These are phyloP conservation scores for Zaprionus vittiger DNA, from an alignment of 1,140 invertebrate species.

Conservation along the genomic window DNA sequence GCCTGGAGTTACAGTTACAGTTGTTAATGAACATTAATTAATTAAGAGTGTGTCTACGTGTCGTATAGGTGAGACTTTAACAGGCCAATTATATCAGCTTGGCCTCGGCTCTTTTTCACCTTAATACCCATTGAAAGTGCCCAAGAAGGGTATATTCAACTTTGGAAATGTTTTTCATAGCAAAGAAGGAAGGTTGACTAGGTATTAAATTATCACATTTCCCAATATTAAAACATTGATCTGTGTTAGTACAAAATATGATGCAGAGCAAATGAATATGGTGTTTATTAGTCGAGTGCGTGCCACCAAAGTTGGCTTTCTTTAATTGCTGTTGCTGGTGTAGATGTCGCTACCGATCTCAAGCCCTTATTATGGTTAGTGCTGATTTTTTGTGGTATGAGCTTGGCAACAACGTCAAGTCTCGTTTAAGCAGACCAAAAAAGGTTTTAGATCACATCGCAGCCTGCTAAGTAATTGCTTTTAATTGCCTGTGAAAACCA, in stretches of 20 bases:
- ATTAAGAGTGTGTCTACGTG: slow-evolving; percentile 62
- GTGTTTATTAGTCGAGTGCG: background rate
- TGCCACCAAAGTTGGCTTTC: background rate
- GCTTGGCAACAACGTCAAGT: slow-evolving; percentile 11
- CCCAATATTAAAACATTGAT: too few relatives aligned
- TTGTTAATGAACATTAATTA: slow-evolving; percentile 79
- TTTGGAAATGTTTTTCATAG: background rate
- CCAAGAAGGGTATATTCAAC: background rate
- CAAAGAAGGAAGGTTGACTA: background rate
- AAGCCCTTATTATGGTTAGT: slow-evolving; percentile 12
- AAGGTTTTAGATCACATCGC: slow-evolving; percentile 1
- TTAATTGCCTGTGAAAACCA: slow-evolving; percentile 25
- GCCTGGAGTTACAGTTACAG: slow-evolving; percentile 53
- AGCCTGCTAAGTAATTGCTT: slow-evolving; percentile 34
- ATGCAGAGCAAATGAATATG: background rate
- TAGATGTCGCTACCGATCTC: background rate
- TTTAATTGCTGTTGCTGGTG: background rate
- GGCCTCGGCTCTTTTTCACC: background rate
- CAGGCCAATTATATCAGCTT: slow-evolving; percentile 62
- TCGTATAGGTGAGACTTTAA: slow-evolving; percentile 48
- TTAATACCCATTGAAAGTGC: background rate
- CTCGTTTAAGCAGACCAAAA: background rate
- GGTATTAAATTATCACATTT: too few relatives aligned
- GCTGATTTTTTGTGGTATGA: slow-evolving; percentile 23
- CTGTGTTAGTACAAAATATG: too few relatives aligned